Conservation (phyloP, 2,113 vertebrate species). For the Muntiacus muntjak region DNA sequence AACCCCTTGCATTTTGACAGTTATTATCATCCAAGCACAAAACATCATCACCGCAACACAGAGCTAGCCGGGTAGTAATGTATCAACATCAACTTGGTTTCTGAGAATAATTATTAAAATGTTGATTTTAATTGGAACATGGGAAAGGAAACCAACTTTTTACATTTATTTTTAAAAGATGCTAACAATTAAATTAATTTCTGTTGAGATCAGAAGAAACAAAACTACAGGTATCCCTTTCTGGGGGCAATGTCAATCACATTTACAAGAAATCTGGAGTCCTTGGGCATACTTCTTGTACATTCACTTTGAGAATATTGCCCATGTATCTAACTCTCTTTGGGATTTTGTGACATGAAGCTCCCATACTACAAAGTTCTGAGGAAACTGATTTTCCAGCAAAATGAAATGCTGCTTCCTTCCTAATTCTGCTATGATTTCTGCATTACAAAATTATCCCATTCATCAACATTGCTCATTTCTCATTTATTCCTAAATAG, state of each 20-base stretch:
- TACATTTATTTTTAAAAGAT: constrained; percentile 30
- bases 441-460: neutral
- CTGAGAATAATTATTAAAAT: constrained; percentile 44
- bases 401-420: neutral
- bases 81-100: constrained; percentile 65
- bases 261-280: neutral
- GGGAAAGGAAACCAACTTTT: neutral
- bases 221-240: neutral
- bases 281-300: neutral
- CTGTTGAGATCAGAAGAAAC: neutral
- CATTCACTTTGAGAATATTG: neutral
- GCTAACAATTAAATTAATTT: neutral
- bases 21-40: constrained; percentile 77
- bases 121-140: neutral
- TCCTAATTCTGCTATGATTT: neutral
- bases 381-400: neutral
- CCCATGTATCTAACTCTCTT: neutral
- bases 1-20: constrained; percentile 75
- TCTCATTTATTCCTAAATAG: neutral
- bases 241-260: neutral
- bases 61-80: constrained; percentile 55
- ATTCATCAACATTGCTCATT: neutral
- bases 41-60: constrained; percentile 64
- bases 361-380: neutral
- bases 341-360: neutral